A percentile compares a stretch with the other conserved stretches of the same genome.
phyloP scores from a whole-genome alignment of 2,113 vertebrate species.

The Silurus meridionalis region DNA sequence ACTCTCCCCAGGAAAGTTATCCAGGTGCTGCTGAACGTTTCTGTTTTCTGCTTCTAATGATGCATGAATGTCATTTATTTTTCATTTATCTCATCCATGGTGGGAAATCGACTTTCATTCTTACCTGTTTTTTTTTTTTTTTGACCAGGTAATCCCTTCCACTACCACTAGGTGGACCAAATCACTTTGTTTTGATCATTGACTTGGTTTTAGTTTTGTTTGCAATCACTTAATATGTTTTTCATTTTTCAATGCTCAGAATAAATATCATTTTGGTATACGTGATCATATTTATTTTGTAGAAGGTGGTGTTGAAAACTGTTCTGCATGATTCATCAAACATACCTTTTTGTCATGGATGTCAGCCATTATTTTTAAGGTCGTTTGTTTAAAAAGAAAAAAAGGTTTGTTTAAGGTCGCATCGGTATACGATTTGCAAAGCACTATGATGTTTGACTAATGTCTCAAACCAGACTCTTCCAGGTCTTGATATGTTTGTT shows the following conservation, averaged over 20 bases:
- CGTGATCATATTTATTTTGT: not conserved
- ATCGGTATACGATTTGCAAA: not conserved
- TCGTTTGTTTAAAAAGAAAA: too few species aligned
- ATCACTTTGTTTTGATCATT: not conserved
- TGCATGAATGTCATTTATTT: not conserved
- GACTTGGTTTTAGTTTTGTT: not conserved
- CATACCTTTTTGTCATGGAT: not conserved
- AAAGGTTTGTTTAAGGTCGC: not conserved
- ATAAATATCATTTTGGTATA: not conserved
- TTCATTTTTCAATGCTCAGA: not conserved
- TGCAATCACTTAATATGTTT: not conserved
- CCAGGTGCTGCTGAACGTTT: not conserved
- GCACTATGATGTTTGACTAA: not conserved
- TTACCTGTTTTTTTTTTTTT: not conserved
- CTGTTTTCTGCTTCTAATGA: not conserved
- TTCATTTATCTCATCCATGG: not conserved
- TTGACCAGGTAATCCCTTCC: too few species aligned
- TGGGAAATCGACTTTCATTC: not conserved
- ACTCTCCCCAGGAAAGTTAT: slow-evolving; percentile 70
- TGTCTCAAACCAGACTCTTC: not conserved
- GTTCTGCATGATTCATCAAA: not conserved
- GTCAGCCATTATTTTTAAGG: not conserved
- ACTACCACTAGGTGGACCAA: not conserved
- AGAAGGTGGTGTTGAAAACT: not conserved
- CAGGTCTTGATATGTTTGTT: not conserved